Evolutionary conservation across 1,140 invertebrate genomes (phyloP), one percentile per base, ranked within the genome.

Genomic region (Scaptomyza graminum): DNA sequence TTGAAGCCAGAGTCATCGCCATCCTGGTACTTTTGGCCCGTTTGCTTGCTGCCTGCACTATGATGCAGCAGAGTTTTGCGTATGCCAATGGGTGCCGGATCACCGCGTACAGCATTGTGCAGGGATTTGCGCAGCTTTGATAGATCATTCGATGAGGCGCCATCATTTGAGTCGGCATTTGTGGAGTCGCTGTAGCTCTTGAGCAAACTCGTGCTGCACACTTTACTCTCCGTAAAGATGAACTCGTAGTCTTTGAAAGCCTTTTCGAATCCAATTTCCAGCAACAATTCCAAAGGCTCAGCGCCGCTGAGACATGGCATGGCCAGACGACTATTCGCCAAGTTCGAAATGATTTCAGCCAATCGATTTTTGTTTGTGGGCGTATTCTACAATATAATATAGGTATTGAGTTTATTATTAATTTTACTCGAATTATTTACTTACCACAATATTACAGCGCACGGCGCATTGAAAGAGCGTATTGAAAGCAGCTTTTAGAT

Each of bases 261-360:
- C 56, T 92, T 92, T 54, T 92, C 90, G 39, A 92, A 43, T 0
- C 91, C 91, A 50, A 92, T 92, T 71, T 92, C 91, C n/a, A 92
- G 60, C 11, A 92, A 54, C 5, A 92, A 57, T 61, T 92, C 91
- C 43, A 92, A 55, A 0, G 91, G 90, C 56, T 92, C 91, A 0
- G 90, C 74, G 3, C 91, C 90, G 49, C 79, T 84, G 0, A 92
- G 66, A 31, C 89, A 88, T 5, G 91, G 91, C 63, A 92, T 90
- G 8, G 90, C 90, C 25, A 92, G 51, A 0, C 91, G 82, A 11
- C 85, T 78, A 69, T 92, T 85, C 18, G 90, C 74, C 18, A 92
- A 18, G 66, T 92, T 90, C 2, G 78, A 79, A 28, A 92, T 91
- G 12, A 92, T 84, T 79, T 91, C 83, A 0, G 90, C 91, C 31